Percentiles rank a stretch among this genome's conserved stretches.
phyloP scores from a whole-genome alignment of 1,140 invertebrate genomes.

The Hylaeus volcanicus region DNA sequence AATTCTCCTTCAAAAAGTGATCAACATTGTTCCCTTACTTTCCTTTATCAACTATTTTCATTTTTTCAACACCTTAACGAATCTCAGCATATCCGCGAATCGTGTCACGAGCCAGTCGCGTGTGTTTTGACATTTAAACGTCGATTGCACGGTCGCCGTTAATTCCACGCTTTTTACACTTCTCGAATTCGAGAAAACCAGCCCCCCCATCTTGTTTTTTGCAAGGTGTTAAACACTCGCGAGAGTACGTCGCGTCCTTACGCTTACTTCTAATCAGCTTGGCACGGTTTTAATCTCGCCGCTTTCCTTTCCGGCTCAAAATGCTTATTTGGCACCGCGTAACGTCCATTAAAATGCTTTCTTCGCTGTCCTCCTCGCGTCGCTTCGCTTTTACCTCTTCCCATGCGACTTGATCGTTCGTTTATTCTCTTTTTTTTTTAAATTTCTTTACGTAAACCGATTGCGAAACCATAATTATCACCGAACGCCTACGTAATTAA shows the following conservation, averaged over 20 bases:
- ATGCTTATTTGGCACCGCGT: constrained; percentile 43
- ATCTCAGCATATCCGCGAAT: neutral
- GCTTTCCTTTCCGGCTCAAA: constrained; percentile 48
- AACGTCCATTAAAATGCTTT: constrained; percentile 42
- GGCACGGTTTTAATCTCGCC: constrained; percentile 46
- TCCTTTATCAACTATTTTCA: no score
- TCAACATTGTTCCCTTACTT: no score
- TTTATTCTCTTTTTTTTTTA: neutral
- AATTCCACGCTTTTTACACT: no score
- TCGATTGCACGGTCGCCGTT: neutral
- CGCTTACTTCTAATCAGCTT: constrained; percentile 50
- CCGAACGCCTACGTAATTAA: neutral
- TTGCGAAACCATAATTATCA: neutral
- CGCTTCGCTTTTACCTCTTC: constrained; percentile 21
- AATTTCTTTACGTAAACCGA: constrained; percentile 18
- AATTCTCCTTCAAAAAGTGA: no score
- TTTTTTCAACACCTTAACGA: no score
- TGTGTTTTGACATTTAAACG: neutral
- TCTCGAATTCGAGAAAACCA: constrained; percentile 6
- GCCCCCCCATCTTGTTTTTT: no score
- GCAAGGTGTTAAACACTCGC: neutral
- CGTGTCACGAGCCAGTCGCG: neutral
- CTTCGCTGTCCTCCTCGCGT: constrained; percentile 1
- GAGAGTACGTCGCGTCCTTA: constrained; percentile 32
- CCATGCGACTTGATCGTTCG: neutral